Evolutionary conservation across 2,888 invertebrate genomes (phyloP).

Genomic region (Sclerodermus sp.): DNA sequence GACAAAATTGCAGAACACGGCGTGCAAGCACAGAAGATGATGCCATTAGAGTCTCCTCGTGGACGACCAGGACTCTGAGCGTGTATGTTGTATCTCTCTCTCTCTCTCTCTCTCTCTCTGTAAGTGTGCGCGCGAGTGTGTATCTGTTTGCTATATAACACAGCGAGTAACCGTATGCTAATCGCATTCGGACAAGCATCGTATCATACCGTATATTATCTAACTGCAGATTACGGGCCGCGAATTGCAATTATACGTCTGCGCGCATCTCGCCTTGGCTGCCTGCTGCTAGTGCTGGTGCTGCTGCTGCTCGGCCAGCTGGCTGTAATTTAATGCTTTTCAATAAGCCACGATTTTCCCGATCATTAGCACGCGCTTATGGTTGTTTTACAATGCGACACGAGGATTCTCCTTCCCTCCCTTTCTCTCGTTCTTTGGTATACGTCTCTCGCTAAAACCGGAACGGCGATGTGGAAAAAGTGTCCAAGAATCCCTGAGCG

Average conservation of each 20-base stretch:
- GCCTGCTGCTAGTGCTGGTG: background rate
- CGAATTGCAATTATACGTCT: slow-evolving; percentile 47
- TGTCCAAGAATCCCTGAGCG: too few relatives aligned
- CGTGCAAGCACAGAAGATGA: slow-evolving; percentile 20
- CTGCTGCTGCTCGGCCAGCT: slow-evolving; percentile 12
- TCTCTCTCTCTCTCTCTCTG: too few relatives aligned
- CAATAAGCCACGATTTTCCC: slow-evolving; percentile 46
- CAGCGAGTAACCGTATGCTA: slow-evolving; percentile 34
- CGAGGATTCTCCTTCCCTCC: slow-evolving; percentile 3
- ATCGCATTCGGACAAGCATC: slow-evolving; percentile 37
- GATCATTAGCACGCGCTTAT: slow-evolving; percentile 37
- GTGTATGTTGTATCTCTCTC: slow-evolving; percentile 1
- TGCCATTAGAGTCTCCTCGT: slow-evolving; percentile 32
- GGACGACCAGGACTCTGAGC: background rate
- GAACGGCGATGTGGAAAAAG: too few relatives aligned
- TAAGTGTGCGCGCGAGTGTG: slow-evolving; percentile 5
- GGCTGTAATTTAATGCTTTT: slow-evolving; percentile 47
- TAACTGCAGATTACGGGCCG: slow-evolving; percentile 37
- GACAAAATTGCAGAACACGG: slow-evolving; percentile 12
- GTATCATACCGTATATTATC: slow-evolving; percentile 44
- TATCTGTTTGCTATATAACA: background rate
- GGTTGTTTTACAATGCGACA: background rate
- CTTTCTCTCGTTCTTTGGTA: slow-evolving; percentile 5
- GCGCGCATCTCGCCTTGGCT: slow-evolving; percentile 35
- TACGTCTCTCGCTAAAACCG: background rate